A percentile compares a stretch with the other conserved stretches of the same genome.
These are phyloP conservation scores for Odontamblyopus lacepedii DNA, from an alignment of 2,797 vertebrate genomes.

Conservation along the genomic window DNA sequence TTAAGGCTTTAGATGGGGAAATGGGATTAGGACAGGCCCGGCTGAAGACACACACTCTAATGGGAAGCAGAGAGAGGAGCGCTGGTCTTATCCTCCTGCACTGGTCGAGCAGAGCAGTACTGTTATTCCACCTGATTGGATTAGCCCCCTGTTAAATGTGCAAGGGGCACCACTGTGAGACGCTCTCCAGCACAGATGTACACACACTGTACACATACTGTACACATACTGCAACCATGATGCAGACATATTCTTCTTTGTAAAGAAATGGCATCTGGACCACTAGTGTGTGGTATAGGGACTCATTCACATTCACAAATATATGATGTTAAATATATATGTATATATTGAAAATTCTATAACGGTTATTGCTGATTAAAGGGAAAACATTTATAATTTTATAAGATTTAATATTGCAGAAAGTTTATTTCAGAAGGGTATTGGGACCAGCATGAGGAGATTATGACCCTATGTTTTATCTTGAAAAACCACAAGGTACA, in stretches of 20 bases:
- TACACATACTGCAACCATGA: conserved; percentile 46
- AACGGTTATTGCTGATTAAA: neutral
- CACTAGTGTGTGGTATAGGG: neutral
- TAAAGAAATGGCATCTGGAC: neutral
- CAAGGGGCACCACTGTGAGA: conserved; percentile 74
- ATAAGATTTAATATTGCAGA: neutral
- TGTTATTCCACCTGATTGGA: conserved; percentile 82
- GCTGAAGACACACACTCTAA: conserved; percentile 76
- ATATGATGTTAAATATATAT: no score
- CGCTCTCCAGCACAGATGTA: conserved; percentile 44
- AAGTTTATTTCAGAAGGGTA: neutral
- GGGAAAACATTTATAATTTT: neutral
- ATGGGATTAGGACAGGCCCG: conserved; percentile 80
- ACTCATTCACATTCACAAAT: conserved; percentile 6
- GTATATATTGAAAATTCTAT: no score
- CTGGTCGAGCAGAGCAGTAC: conserved; percentile 69
- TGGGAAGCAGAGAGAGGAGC: conserved; percentile 77
- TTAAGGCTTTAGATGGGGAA: conserved; percentile 83
- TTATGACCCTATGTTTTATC: neutral
- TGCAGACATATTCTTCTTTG: conserved; percentile 16
- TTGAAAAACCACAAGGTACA: neutral
- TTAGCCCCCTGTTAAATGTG: conserved; percentile 80
- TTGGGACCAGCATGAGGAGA: neutral
- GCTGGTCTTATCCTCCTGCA: conserved; percentile 71
- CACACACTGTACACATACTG: conserved; percentile 53